Conservation (phyloP, 2,113 vertebrate species). For the Arvicanthis niloticus region DNA sequence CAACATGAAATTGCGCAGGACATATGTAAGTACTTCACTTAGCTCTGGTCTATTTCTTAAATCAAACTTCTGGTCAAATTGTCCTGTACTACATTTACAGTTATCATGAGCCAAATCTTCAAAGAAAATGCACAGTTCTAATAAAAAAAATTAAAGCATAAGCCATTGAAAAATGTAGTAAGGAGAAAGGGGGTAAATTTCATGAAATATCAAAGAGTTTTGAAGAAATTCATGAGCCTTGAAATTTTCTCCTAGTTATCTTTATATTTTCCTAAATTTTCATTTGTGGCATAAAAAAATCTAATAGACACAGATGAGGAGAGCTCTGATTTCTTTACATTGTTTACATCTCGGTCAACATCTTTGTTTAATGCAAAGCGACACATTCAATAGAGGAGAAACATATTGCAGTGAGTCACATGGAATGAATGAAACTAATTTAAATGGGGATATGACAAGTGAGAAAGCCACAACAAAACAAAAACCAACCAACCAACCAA, state of each 20-base stretch:
- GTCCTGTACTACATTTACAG: neutral
- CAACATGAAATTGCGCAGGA: neutral
- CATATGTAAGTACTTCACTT: constrained; percentile 85
- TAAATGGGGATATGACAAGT: neutral
- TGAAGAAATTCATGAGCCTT: neutral
- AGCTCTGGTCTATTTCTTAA: neutral
- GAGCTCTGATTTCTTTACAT: neutral
- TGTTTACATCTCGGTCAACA: neutral
- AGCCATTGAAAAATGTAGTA: too few relatives aligned
- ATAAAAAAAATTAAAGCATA: neutral
- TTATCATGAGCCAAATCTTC: neutral
- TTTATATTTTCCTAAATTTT: neutral
- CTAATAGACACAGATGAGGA: neutral
- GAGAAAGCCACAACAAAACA: too few relatives aligned
- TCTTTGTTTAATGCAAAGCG: neutral
- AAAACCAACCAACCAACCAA: neutral
- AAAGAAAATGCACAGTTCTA: neutral
- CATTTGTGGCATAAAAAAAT: neutral
- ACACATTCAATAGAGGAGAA: too few relatives aligned
- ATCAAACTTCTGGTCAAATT: neutral
- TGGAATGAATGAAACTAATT: neutral
- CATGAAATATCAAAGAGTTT: neutral
- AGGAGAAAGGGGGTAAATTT: neutral
- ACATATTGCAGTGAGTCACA: accelerated
- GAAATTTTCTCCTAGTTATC: neutral